phyloP scores from a whole-genome alignment of 1,140 invertebrate genomes.

The Drosophila bocqueti region DNA sequence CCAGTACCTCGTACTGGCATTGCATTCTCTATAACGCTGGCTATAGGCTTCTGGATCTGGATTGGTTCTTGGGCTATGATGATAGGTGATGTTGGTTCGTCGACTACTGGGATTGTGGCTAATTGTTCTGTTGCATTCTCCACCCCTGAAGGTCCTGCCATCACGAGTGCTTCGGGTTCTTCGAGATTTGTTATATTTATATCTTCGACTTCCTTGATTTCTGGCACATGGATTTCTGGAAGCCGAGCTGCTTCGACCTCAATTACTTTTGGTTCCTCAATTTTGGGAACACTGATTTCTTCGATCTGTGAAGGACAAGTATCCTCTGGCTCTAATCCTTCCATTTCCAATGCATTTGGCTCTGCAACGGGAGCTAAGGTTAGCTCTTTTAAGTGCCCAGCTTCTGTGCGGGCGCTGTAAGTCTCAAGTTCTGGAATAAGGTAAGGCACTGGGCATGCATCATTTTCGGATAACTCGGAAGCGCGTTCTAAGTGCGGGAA shows the following conservation, averaged over 20 bases:
- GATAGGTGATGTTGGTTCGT: not conserved
- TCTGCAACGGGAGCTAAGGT: not conserved
- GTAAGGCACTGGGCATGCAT: not conserved
- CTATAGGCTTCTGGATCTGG: not conserved
- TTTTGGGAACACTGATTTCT: not conserved
- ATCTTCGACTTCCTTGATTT: not conserved
- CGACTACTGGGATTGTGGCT: too few relatives aligned
- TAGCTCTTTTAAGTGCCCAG: not conserved
- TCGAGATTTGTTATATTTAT: not conserved
- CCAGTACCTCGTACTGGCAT: not conserved
- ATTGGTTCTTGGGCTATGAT: not conserved
- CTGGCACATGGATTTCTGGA: not conserved
- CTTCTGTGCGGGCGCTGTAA: not conserved
- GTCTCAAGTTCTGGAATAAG: conserved; percentile 30
- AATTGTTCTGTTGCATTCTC: not conserved
- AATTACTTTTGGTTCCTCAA: not conserved
- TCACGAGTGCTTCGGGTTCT: not conserved
- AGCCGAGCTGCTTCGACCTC: not conserved
- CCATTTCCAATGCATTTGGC: not conserved
- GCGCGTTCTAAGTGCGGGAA: not conserved
- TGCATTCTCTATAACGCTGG: not conserved
- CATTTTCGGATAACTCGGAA: not conserved
- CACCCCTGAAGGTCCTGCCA: not conserved
- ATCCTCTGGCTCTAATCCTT: not conserved
- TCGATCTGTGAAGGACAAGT: not conserved